Percentiles rank a stretch among this genome's conserved stretches.
phyloP scores from a whole-genome alignment of 2,797 vertebrate genomes.

The Sphenodon punctatus region DNA sequence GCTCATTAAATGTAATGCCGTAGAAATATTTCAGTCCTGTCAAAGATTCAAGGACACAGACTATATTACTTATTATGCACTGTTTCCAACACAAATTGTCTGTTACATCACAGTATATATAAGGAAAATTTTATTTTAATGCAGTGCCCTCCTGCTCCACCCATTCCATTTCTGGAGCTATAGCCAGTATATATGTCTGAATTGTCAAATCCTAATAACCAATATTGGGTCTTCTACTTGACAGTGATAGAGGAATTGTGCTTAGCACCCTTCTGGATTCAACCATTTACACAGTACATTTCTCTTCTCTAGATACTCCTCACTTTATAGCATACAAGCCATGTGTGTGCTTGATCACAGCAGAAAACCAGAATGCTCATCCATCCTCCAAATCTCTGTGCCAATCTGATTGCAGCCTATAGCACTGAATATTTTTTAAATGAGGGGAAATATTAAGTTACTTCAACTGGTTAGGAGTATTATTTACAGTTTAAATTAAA shows the following conservation, averaged over 20 bases:
- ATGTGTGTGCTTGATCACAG: too few species aligned
- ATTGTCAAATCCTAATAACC: not conserved
- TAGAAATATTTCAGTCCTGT: not conserved
- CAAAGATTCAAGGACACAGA: not conserved
- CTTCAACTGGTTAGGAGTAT: conserved; percentile 1
- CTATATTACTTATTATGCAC: too few species aligned
- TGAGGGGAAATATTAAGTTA: conserved; percentile 24
- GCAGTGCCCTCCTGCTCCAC: too few species aligned
- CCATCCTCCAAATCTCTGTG: not conserved
- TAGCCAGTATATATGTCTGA: accelerated
- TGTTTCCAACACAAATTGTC: not conserved
- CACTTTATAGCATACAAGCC: too few species aligned
- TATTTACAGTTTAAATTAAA: conserved; percentile 24
- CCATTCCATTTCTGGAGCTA: too few species aligned
- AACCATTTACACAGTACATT: not conserved
- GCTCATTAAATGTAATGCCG: not conserved
- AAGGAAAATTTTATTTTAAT: not conserved
- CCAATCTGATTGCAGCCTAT: not conserved
- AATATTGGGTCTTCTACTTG: not conserved
- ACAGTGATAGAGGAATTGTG: too few species aligned
- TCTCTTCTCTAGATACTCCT: not conserved
- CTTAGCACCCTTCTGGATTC: too few species aligned
- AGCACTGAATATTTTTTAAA: not conserved
- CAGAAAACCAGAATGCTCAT: not conserved
- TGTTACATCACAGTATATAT: not conserved